These are phyloP conservation scores for Petrosia ficiformis DNA, from an alignment of 37 sponge, comb jelly and placozoan genomes.

Conservation along the genomic window DNA sequence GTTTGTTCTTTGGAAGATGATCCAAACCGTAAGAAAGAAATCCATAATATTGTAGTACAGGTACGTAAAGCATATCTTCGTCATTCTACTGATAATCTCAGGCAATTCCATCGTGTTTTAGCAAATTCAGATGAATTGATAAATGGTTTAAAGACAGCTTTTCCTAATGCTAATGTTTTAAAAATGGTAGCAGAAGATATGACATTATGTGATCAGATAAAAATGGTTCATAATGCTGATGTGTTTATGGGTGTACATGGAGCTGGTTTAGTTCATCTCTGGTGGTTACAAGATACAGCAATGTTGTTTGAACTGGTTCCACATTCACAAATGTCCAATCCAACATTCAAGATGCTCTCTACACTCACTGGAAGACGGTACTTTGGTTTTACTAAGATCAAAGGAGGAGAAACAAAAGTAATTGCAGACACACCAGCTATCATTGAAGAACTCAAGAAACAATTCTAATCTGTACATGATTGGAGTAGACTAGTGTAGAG, in stretches of 20 bases:
- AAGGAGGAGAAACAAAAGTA: not conserved
- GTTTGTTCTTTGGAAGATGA: conserved; percentile 53
- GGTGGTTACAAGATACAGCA: conserved; percentile 66
- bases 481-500: too few species aligned
- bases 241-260: conserved; percentile 70
- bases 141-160: conserved; percentile 5
- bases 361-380: conserved; percentile 47
- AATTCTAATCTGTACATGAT: too few species aligned
- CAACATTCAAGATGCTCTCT: conserved; percentile 55
- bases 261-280: conserved; percentile 72
- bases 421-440: conserved; percentile 4
- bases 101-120: conserved; percentile 42
- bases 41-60: conserved; percentile 26
- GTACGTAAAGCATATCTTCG: conserved; percentile 59
- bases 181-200: conserved; percentile 45
- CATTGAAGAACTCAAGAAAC: too few species aligned
- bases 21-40: not conserved
- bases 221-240: conserved; percentile 37
- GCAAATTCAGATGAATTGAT: conserved; percentile 51
- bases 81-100: conserved; percentile 7
- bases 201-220: conserved; percentile 58
- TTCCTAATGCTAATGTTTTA: conserved; percentile 17
- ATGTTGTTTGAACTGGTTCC: conserved; percentile 65
- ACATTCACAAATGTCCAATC: conserved; percentile 20
- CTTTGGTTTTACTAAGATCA: not conserved